These are phyloP conservation scores for Hydriomena furcata DNA, from an alignment of 2,888 invertebrate species.

Conservation along the genomic window DNA sequence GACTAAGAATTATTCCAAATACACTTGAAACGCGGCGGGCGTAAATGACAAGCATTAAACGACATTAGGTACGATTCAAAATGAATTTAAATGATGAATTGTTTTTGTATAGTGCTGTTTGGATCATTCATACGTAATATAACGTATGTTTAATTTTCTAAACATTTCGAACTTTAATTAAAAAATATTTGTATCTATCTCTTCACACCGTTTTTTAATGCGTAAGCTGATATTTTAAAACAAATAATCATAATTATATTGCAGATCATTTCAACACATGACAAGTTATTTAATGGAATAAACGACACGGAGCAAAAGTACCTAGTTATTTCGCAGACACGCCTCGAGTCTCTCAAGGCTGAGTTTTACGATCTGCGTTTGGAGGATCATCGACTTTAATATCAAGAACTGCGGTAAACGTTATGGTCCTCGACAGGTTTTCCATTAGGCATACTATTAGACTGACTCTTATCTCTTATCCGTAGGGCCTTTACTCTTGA, in stretches of 20 bases:
- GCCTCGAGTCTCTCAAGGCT: constrained; percentile 36
- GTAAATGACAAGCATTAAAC: constrained; percentile 41
- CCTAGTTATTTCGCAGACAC: constrained; percentile 32
- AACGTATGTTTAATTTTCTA: too few relatives aligned
- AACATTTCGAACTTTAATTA: too few relatives aligned
- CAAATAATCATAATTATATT: too few relatives aligned
- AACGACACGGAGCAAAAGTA: constrained; percentile 23
- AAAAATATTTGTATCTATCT: too few relatives aligned
- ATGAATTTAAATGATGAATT: constrained; percentile 39
- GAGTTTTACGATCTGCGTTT: constrained; percentile 37
- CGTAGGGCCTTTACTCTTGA: too few relatives aligned
- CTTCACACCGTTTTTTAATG: too few relatives aligned
- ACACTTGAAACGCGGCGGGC: constrained; percentile 41
- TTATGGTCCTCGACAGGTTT: constrained; percentile 27
- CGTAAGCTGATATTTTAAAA: too few relatives aligned
- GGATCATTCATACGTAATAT: too few relatives aligned
- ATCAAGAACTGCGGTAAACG: constrained; percentile 37
- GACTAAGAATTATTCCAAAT: constrained; percentile 56
- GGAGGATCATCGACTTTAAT: constrained; percentile 36
- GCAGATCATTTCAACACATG: constrained; percentile 7
- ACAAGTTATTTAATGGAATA: constrained; percentile 20
- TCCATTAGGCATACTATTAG: too few relatives aligned
- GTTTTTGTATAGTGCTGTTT: constrained; percentile 11
- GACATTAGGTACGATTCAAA: constrained; percentile 35
- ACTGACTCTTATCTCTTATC: too few relatives aligned